Evolutionary conservation across 2,888 invertebrate genomes (phyloP), one percentile per base, ranked within the genome.

Genomic region (Creontiades dilutus): DNA sequence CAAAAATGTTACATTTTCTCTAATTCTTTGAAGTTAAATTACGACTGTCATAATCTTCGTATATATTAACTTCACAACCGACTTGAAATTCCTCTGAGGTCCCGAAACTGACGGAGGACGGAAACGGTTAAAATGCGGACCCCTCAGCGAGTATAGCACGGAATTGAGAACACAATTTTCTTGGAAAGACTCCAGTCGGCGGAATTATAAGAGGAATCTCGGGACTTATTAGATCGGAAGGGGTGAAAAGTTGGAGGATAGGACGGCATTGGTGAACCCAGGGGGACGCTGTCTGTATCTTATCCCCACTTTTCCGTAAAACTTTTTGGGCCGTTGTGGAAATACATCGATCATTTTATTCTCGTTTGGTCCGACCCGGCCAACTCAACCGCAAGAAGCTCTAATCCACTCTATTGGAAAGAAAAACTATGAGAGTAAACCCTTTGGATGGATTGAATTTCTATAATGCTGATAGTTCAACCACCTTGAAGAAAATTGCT

Each of bases 151-250:
- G 7, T 2, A 9, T 68, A 7, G 68, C 23, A n/a, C 12, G 19
- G 23, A 19, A 68, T 4, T 23, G 23, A 68, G 68, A 68, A 68
- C 68, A 68, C 68, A 23, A 68, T 68, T 68, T 68, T 68, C 68
- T 68, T 68, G 68, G 68, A 68, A 68, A 68, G 23, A 68, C 68
- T 68, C 68, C 68, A 68, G 68, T 23, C 11, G 27, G 68, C 23
- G 23, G 68, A 68, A 68, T 68, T 68, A 68, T 68, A 68, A 68
- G 5, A 12, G 68, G 68, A 68, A 68, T 68, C 68, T n/a, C 68
- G 3, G 7, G 68, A 68, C 68, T 68, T 68, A 68, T 68, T 68
- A 68, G 23, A 68, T 23, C 11, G 12, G 68, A 12, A 23, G 68
- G 68, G 27, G 23, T 68, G 68, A 68, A 68, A 68, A 68, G 68